Percentiles rank a stretch among this genome's conserved stretches.
phyloP scores from a whole-genome alignment of 2,888 invertebrate species.

The Dryocosmus kuriphilus region DNA sequence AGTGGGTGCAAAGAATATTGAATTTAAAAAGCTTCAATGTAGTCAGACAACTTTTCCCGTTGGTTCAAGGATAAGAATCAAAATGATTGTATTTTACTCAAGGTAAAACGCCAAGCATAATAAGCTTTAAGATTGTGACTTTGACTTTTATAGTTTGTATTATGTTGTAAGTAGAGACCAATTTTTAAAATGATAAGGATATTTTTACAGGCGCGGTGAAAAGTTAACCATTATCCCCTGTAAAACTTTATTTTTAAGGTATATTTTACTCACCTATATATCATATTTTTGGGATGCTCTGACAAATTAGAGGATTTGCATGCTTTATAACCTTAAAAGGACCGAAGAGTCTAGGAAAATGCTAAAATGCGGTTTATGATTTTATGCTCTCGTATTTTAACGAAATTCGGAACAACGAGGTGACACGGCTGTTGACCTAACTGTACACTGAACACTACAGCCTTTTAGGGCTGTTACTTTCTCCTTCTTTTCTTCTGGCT shows the following conservation, averaged over 20 bases:
- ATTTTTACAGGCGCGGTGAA: conserved; percentile 47
- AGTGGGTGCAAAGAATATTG: no score
- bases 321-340: conserved; percentile 55
- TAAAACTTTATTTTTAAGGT: conserved; percentile 57
- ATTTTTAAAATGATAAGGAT: conserved; percentile 44
- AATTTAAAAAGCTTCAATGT: no score
- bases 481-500: conserved; percentile 37
- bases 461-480: conserved; percentile 46
- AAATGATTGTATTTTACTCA: no score
- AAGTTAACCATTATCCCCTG: conserved; percentile 64
- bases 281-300: conserved; percentile 38
- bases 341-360: conserved; percentile 59
- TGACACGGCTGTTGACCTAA: conserved; percentile 60
- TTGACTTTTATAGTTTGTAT: neutral
- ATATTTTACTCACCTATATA: conserved; percentile 42
- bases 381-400: conserved; percentile 69
- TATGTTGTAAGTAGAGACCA: conserved; percentile 9
- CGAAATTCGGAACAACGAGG: conserved; percentile 70
- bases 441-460: conserved; percentile 49
- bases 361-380: conserved; percentile 71
- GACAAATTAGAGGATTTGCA: conserved; percentile 63
- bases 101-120: no score
- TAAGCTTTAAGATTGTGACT: no score
- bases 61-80: no score
- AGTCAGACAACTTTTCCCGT: no score